phyloP scores from a whole-genome alignment of 2,888 invertebrate genomes.

The Beris morrisii region DNA sequence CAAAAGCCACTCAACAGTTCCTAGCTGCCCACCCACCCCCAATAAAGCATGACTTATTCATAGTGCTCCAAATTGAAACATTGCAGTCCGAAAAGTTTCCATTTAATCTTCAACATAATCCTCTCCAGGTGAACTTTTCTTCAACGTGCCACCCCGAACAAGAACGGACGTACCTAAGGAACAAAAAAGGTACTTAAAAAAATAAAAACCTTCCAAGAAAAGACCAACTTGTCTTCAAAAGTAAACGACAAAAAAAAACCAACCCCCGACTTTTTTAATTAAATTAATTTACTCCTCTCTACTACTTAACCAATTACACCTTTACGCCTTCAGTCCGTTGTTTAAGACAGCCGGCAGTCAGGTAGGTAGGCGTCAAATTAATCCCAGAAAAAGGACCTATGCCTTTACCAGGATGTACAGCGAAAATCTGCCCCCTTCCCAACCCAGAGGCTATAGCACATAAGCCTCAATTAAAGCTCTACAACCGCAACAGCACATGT shows the following conservation, averaged over 20 bases:
- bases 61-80: slow-evolving; percentile 26
- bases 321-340: not conserved
- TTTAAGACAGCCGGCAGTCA: not conserved
- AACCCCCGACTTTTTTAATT: slow-evolving; percentile 19
- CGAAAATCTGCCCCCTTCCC: not conserved
- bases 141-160: too few relatives aligned
- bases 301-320: slow-evolving; percentile 28
- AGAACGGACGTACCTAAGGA: too few relatives aligned
- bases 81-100: slow-evolving; percentile 29
- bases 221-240: too few relatives aligned
- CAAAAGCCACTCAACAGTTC: too few relatives aligned
- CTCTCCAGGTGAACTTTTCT: too few relatives aligned
- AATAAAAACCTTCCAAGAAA: too few relatives aligned
- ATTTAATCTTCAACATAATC: slow-evolving; percentile 19
- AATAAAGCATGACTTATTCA: slow-evolving; percentile 25
- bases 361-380: not conserved
- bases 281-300: slow-evolving; percentile 30
- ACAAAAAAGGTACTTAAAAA: too few relatives aligned
- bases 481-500: not conserved
- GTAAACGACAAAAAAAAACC: too few relatives aligned
- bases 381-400: not conserved
- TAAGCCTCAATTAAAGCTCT: not conserved
- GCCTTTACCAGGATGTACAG: not conserved
- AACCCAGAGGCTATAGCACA: too few relatives aligned
- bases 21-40: not conserved